Percentiles rank a stretch among this genome's conserved stretches.
Conservation (phyloP, 2,888 invertebrate species). For the Calephelis perditalis region DNA sequence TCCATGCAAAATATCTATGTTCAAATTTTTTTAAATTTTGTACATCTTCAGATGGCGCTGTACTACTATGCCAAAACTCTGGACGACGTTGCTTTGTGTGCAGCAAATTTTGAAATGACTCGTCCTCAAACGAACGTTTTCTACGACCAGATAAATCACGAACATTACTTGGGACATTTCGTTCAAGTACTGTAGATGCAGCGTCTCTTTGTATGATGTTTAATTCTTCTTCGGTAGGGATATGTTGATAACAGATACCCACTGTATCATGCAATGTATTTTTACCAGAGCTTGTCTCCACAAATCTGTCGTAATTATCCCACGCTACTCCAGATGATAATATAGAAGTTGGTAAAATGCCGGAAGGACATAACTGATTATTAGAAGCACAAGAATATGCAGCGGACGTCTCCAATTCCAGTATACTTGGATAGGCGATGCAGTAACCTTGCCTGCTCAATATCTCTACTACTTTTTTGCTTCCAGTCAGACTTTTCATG, state of each 20-base stretch:
- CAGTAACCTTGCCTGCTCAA: conserved; percentile 18
- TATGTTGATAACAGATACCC: conserved; percentile 23
- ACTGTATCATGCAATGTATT: conserved; percentile 20
- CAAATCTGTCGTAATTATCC: conserved; percentile 20
- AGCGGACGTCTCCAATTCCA: conserved; percentile 16
- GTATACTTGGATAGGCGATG: conserved; percentile 13
- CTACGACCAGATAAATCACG: conserved; percentile 17
- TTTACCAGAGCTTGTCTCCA: conserved; percentile 19
- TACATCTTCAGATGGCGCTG: conserved; percentile 1
- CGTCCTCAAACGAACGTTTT: conserved; percentile 19
- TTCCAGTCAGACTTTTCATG: conserved; percentile 14
- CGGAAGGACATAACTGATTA: conserved; percentile 17
- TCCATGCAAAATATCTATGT: conserved; percentile 14
- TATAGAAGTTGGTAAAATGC: conserved; percentile 15
- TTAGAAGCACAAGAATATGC: conserved; percentile 17
- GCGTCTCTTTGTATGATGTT: conserved; percentile 19
- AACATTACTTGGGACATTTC: conserved; percentile 25
- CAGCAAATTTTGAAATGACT: conserved; percentile 23
- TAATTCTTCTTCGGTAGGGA: conserved; percentile 28
- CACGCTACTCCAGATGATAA: conserved; percentile 20
- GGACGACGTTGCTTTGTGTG: conserved; percentile 24
- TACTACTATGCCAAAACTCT: conserved; percentile 23
- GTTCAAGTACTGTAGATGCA: conserved; percentile 24
- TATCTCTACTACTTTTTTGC: conserved; percentile 16
- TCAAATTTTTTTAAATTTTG: conserved; percentile 13